Evolutionary conservation across 2,113 vertebrate species (phyloP).

Genomic region (Otis tarda): DNA sequence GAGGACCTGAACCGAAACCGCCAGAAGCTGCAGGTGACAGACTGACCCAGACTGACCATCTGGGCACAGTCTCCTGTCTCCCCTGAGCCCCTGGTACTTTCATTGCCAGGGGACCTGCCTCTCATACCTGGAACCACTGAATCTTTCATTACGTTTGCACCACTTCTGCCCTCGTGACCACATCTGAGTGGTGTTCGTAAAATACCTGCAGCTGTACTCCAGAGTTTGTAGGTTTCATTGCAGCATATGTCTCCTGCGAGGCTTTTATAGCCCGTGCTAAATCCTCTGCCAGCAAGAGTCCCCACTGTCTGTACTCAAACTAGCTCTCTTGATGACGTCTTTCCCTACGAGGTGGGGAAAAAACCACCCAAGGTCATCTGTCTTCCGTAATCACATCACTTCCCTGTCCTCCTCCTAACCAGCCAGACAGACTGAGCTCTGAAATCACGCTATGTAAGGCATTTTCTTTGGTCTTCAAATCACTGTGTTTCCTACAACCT

Average conservation of each 20-base stretch:
- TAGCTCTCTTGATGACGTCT: not conserved
- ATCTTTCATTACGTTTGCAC: fast-evolving
- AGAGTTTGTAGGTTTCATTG: not conserved
- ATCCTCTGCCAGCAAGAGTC: not conserved
- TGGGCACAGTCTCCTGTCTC: not conserved
- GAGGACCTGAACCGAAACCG: not conserved
- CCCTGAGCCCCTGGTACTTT: too few relatives aligned
- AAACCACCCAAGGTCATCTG: not conserved
- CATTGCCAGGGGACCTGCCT: not conserved
- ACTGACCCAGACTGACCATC: not conserved
- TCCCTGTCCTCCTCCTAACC: not conserved
- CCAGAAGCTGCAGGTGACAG: too few relatives aligned
- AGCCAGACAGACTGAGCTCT: not conserved
- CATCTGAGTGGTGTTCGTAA: fast-evolving
- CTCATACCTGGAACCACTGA: not conserved
- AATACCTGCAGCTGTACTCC: not conserved
- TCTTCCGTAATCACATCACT: not conserved
- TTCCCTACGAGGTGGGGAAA: not conserved
- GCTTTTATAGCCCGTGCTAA: not conserved
- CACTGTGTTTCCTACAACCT: not conserved
- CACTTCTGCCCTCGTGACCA: not conserved
- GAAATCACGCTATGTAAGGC: not conserved
- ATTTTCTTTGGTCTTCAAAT: not conserved
- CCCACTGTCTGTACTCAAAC: not conserved
- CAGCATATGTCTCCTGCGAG: not conserved